These are phyloP conservation scores for Galeopterus variegatus DNA, from an alignment of 2,113 vertebrate genomes.

Conservation along the genomic window DNA sequence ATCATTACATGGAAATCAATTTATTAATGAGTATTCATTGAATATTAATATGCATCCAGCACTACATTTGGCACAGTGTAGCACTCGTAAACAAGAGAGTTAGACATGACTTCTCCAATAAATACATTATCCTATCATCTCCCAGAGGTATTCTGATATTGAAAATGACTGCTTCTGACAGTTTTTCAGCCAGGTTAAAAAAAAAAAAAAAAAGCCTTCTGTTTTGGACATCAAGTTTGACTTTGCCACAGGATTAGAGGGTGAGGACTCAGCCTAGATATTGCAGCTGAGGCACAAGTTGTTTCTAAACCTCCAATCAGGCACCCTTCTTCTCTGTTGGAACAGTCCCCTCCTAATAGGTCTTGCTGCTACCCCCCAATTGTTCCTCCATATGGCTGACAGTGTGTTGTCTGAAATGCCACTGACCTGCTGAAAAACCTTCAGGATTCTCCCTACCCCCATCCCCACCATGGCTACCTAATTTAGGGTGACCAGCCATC, in stretches of 20 bases:
- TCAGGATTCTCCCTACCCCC: not conserved
- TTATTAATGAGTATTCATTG: not conserved
- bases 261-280: not conserved
- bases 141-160: not conserved
- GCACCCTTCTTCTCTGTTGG: not conserved
- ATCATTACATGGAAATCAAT: not conserved
- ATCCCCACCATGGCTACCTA: accelerated
- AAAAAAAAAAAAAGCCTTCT: not conserved
- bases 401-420: not conserved
- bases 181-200: not conserved
- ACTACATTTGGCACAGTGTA: not conserved
- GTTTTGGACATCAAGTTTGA: not conserved
- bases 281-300: not conserved
- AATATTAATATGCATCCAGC: not conserved
- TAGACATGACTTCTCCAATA: not conserved
- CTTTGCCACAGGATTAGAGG: not conserved
- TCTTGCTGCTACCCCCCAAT: accelerated
- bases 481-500: not conserved
- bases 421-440: not conserved
- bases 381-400: not conserved
- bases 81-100: not conserved
- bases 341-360: not conserved
- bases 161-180: not conserved
- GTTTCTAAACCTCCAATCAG: not conserved
- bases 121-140: not conserved